Base-by-base conservation (phyloP, 2,113 vertebrate genomes). In the Neolamprologus cancellatus region DNA sequence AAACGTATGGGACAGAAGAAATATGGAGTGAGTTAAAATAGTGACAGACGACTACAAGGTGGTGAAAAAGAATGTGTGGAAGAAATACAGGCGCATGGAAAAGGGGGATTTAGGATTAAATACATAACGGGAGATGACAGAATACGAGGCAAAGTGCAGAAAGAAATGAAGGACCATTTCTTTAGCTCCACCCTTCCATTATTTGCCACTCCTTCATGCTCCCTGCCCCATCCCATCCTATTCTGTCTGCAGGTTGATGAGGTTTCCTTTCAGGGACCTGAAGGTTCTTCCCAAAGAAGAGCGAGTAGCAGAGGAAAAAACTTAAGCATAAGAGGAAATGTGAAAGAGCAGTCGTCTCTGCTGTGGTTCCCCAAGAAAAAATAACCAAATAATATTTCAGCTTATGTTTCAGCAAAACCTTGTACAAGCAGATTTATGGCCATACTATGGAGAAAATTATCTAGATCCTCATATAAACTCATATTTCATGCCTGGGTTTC, bases 101-200 rank as follows among this genome's bases (percentile, higher is more conserved):
- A 18, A 4, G 8, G n/a, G 7, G 14, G 9, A 5, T 48, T 8
- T 50, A 28, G 66, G 39, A 17, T 46, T 7, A 18, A 46, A 17
- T 28, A 74, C 9, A 78, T 41, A 57, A 81, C 64, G n/a, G n/a
- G 78, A 61, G 6, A 80, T 39, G 46, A 69, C 23, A 54, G 74
- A 78, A 32, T 17, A 39, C 1, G 17, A 85, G 6, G 12, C 28
- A 88, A 87, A 76, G 53, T 34, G 59, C 41, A 79, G 28, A 28
- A 81, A 59, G 11, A 82, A 84, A 53, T 32, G 13, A 61, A 85
- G 82, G 53, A 15, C 64, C 15, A 66, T 5, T 48, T 6, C 55
- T 48, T 25, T 41, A 55, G 82, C 88, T 89, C 86, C 91, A 79
- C 86, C 87, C 83, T 79, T 36, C 14, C 32, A 83, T 74, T 5